phyloP scores from a whole-genome alignment of 2,888 invertebrate genomes.

The Dynastes hyllus region DNA sequence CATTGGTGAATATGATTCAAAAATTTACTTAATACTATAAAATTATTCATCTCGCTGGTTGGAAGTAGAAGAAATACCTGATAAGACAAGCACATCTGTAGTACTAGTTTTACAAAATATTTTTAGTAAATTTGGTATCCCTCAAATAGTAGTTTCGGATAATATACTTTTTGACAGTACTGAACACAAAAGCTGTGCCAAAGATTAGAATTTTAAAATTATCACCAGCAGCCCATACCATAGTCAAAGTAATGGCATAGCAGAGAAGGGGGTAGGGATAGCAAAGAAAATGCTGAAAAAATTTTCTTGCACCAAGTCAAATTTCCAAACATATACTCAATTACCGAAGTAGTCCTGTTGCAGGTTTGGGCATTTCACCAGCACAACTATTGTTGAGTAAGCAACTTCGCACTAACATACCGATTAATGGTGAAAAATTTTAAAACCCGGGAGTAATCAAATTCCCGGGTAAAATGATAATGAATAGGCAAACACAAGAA shows the following conservation, averaged over 20 bases:
- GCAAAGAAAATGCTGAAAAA: slow-evolving; percentile 38
- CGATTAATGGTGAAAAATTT: slow-evolving; percentile 19
- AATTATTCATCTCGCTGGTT: slow-evolving; percentile 17
- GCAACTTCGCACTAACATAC: slow-evolving; percentile 11
- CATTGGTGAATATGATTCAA: slow-evolving; percentile 8
- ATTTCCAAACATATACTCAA: slow-evolving; percentile 1
- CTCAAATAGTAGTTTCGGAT: slow-evolving; percentile 7
- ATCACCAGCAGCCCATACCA: slow-evolving; percentile 44
- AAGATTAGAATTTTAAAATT: slow-evolving; percentile 38
- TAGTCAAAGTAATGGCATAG: slow-evolving; percentile 35
- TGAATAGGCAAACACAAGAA: slow-evolving; percentile 27
- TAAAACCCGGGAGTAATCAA: no score
- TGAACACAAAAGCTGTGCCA: slow-evolving; percentile 32
- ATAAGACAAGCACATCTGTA: slow-evolving; percentile 13
- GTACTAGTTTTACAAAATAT: slow-evolving; percentile 8
- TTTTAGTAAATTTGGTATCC: slow-evolving; percentile 31
- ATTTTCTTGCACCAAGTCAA: slow-evolving; percentile 8
- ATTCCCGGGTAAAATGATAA: no score
- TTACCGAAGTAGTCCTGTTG: background rate
- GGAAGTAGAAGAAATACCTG: background rate
- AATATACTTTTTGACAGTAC: background rate
- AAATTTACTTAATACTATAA: slow-evolving; percentile 15
- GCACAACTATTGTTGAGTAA: slow-evolving; percentile 9
- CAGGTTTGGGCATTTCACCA: slow-evolving; percentile 21
- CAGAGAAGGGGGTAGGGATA: slow-evolving; percentile 42